These are phyloP conservation scores for Agelas oroides DNA, from an alignment of 37 sponge, comb jelly and placozoan species.

Conservation along the genomic window DNA sequence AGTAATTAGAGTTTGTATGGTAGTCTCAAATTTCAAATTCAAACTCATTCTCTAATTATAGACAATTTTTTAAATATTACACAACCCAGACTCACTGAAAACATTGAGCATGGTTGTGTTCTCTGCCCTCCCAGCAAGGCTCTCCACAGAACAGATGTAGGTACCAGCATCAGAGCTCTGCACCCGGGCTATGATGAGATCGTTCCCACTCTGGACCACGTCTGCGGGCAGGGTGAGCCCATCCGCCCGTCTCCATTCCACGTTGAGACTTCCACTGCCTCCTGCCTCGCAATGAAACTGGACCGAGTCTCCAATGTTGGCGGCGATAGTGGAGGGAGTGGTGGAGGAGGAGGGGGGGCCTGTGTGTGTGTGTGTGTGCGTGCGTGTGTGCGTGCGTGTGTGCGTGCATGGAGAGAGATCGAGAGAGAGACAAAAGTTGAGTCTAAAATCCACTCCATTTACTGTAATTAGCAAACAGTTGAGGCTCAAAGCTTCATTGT, in stretches of 20 bases:
- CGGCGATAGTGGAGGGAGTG: neutral
- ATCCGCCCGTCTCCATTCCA: too few relatives aligned
- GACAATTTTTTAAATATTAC: too few relatives aligned
- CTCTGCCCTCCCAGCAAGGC: neutral
- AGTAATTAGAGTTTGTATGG: neutral
- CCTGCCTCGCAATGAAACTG: constrained; percentile 11
- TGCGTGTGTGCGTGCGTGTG: too few relatives aligned
- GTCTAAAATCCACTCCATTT: too few relatives aligned
- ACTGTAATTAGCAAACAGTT: too few relatives aligned
- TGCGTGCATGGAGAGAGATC: too few relatives aligned
- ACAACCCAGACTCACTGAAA: constrained; percentile 5
- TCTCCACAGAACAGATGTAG: constrained; percentile 14
- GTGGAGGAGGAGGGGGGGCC: constrained; percentile 2
- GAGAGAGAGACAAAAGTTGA: too few relatives aligned
- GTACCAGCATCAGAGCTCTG: neutral
- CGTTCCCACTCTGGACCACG: neutral
- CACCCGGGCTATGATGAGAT: neutral
- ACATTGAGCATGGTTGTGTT: constrained; percentile 3
- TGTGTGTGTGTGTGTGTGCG: constrained; percentile 12
- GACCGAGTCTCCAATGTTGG: neutral
- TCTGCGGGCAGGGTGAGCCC: neutral
- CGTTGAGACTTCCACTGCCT: neutral
- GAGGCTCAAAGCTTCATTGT: too few relatives aligned
- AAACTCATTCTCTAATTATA: neutral
- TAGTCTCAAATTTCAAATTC: neutral